Base-by-base conservation (phyloP, 2,888 invertebrate genomes). In the Drosophila cracens region DNA sequence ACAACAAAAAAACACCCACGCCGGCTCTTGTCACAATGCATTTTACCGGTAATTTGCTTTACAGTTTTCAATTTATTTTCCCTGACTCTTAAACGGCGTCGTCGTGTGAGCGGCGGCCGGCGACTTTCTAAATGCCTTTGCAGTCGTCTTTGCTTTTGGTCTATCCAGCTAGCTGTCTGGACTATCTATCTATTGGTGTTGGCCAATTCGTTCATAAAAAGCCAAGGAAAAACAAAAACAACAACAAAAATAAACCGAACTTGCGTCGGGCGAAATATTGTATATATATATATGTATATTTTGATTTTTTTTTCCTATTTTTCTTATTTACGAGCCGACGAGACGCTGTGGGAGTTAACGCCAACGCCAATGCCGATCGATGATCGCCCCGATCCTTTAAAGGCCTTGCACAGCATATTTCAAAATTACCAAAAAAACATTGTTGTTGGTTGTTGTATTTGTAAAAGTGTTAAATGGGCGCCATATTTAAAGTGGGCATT, bases 41-140 rank as follows among this genome's bases (percentile, higher is more conserved):
- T 89, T 86, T 86, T 89, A 85, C 85, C 81, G 71, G 90, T 89
- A 86, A 86, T 86, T 86, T 86, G 81, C 90, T 86, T 86, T 86
- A 86, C 85, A 86, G 85, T 87, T 86, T 86, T 86, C 85, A 89
- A 86, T 86, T 89, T 86, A 86, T 86, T 86, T 86, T 89, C 81
- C 82, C 73, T 69, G 64, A 67, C 75, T 81, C 67, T 79, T 79
- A 76, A 79, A 81, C 81, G 81, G 81, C 76, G 53, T 54, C 76
- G 58, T 54, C 71, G 71, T 77, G 79, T 69, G 81, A 76, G 81
- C 67, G 83, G 84, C 71, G 79, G 89, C 85, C 67, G 87, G 87
- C 71, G 79, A 86, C 85, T 86, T 86, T 86, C 85, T 86, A 86
- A 86, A 86, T 86, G 85, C 90, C 82, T 85, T 74, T 29, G 60